These are phyloP conservation scores for Rhingia campestris DNA, from an alignment of 2,888 invertebrate species.

Conservation along the genomic window DNA sequence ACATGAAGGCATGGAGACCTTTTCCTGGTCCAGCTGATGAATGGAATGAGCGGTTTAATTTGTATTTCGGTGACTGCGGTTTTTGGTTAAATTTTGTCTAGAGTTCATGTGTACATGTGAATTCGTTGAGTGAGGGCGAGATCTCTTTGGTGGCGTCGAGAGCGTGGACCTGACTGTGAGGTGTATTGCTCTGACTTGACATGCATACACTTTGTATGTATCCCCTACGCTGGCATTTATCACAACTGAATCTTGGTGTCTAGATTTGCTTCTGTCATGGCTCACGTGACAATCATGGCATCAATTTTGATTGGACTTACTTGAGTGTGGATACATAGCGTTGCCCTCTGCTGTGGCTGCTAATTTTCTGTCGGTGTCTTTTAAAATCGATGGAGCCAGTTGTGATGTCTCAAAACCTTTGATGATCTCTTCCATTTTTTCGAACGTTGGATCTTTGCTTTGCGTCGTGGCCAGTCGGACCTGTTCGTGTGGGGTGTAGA, in stretches of 20 bases:
- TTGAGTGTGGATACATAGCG: conserved; percentile 7
- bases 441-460: conserved; percentile 45
- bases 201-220: conserved; percentile 54
- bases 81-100: neutral
- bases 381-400: conserved; percentile 7
- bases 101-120: neutral
- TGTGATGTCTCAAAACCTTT: conserved; percentile 15
- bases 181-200: conserved; percentile 23
- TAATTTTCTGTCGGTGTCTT: conserved; percentile 1
- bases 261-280: conserved; percentile 25
- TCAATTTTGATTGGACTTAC: conserved; percentile 23
- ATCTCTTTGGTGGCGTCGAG: conserved; percentile 14
- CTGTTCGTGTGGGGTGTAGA: conserved; percentile 54
- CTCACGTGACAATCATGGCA: conserved; percentile 18
- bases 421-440: conserved; percentile 40
- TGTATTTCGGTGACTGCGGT: conserved; percentile 3
- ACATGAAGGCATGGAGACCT: neutral
- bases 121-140: conserved; percentile 2
- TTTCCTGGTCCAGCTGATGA: conserved; percentile 12
- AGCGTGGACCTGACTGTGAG: conserved; percentile 6
- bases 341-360: conserved; percentile 1
- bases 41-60: conserved; percentile 24
- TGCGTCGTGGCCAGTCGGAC: conserved; percentile 54
- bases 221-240: conserved; percentile 24
- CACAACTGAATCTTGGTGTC: conserved; percentile 8